These are phyloP conservation scores for Triplophysa yarkandensis DNA, from an alignment of 2,797 vertebrate species.

Conservation along the genomic window DNA sequence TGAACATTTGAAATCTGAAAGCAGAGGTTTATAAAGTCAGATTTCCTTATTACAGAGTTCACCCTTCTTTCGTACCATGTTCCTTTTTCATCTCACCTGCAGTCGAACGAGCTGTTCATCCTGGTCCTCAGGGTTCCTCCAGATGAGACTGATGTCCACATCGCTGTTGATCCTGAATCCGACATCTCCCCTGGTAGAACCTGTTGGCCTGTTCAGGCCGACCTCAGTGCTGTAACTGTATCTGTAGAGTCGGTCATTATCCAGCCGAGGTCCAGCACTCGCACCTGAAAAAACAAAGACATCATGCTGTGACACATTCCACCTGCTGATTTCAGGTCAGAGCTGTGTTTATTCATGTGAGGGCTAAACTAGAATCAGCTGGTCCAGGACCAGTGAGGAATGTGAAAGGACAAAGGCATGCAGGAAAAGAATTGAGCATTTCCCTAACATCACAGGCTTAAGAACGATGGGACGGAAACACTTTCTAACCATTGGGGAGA, in stretches of 20 bases:
- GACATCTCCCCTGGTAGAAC: constrained; percentile 73
- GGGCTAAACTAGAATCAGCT: neutral
- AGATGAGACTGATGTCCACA: constrained; percentile 84
- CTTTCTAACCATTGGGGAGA: too few relatives aligned
- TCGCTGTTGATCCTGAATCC: constrained; percentile 84
- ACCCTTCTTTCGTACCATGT: too few relatives aligned
- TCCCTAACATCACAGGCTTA: neutral
- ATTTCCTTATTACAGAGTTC: too few relatives aligned
- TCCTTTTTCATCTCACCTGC: constrained; percentile 68
- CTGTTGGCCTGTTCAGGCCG: constrained; percentile 76
- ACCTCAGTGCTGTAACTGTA: constrained; percentile 89
- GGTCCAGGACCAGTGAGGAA: constrained; percentile 12
- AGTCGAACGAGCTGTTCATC: constrained; percentile 89
- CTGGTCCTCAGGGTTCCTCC: constrained; percentile 87
- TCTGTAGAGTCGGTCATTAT: constrained; percentile 89
- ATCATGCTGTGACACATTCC: constrained; percentile 42
- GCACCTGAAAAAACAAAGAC: constrained; percentile 74
- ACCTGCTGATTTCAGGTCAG: neutral
- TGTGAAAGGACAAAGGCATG: constrained; percentile 34
- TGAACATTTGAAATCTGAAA: constrained; percentile 85
- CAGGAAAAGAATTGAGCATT: constrained; percentile 16
- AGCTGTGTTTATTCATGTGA: constrained; percentile 22
- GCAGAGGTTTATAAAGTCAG: neutral
- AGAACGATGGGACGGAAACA: neutral
- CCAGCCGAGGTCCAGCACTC: constrained; percentile 84